Conservation (phyloP, 2,888 invertebrate genomes). For the Platycnemis pennipes region DNA sequence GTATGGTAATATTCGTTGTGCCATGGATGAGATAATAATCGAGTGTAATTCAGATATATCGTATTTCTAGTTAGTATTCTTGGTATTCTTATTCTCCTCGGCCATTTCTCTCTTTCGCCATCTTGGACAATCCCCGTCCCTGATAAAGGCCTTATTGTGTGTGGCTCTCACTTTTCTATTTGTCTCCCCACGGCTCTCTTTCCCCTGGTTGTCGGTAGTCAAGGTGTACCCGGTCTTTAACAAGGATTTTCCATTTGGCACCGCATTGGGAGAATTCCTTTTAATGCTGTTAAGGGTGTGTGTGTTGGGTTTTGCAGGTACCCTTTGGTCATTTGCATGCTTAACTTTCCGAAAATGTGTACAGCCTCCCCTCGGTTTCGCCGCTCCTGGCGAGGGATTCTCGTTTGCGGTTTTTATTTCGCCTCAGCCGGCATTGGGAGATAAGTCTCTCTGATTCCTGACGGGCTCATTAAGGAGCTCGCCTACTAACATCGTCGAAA, state of each 20-base stretch:
- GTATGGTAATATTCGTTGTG: not conserved
- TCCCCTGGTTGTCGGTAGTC: not conserved
- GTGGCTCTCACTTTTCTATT: conserved; percentile 12
- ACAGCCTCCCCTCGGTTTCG: conserved; percentile 46
- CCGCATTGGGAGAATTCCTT: conserved; percentile 60
- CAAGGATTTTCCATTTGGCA: conserved; percentile 66
- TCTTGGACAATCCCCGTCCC: not conserved
- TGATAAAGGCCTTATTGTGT: conserved; percentile 48
- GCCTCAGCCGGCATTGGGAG: not conserved
- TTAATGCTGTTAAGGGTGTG: conserved; percentile 66
- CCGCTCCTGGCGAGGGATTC: conserved; percentile 12
- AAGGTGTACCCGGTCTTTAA: conserved; percentile 37
- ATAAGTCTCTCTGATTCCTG: conserved; percentile 56
- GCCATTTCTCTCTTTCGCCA: not conserved
- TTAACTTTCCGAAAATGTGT: conserved; percentile 61
- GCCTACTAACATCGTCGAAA: not conserved
- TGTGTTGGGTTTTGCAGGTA: conserved; percentile 59
- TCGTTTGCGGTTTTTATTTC: conserved; percentile 52
- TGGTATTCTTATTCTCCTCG: not conserved
- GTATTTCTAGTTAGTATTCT: not conserved
- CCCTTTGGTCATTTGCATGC: conserved; percentile 65
- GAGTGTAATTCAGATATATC: not conserved
- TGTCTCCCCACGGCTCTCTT: not conserved
- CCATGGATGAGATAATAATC: not conserved
- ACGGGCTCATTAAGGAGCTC: conserved; percentile 54